Percentiles rank a stretch among this genome's conserved stretches.
These are phyloP conservation scores for Lepidocyrtoides sp. DNA, from an alignment of 2,888 invertebrate species.

Conservation along the genomic window DNA sequence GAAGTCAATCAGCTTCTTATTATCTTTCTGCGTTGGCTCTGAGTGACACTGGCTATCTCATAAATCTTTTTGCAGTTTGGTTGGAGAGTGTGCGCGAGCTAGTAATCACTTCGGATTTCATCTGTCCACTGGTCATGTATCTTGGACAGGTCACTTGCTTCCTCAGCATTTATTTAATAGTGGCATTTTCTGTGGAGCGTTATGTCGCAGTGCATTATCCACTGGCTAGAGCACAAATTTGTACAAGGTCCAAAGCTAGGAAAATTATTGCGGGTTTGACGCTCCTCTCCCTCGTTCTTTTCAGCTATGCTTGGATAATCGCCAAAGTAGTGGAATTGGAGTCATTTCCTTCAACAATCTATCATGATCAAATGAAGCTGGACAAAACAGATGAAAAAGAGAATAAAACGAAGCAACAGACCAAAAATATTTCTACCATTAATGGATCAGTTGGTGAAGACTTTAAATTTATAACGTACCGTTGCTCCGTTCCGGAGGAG, in stretches of 20 bases:
- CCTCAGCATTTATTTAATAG: slow-evolving; percentile 94
- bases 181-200: slow-evolving; percentile 94
- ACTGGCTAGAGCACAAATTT: slow-evolving; percentile 90
- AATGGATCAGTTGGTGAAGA: background rate
- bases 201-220: slow-evolving; percentile 93
- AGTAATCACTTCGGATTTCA: slow-evolving; percentile 86
- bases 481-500: slow-evolving; percentile 87
- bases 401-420: too few species aligned
- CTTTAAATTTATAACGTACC: slow-evolving; percentile 38
- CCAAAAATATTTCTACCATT: background rate
- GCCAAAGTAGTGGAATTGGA: slow-evolving; percentile 65
- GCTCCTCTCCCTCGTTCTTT: slow-evolving; percentile 82
- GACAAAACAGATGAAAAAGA: too few species aligned
- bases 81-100: slow-evolving; percentile 87
- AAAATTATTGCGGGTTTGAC: slow-evolving; percentile 88
- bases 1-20: slow-evolving; percentile 92
- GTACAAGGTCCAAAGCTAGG: slow-evolving; percentile 91
- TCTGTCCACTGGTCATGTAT: slow-evolving; percentile 92
- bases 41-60: slow-evolving; percentile 92
- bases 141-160: slow-evolving; percentile 91
- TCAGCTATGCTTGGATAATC: slow-evolving; percentile 83
- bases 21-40: slow-evolving; percentile 93
- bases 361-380: too few species aligned
- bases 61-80: slow-evolving; percentile 91
- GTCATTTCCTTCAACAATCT: too few species aligned